A percentile compares a stretch with the other conserved stretches of the same genome.
These are phyloP conservation scores for Melitaea cinxia DNA, from an alignment of 1,140 invertebrate genomes.

Conservation along the genomic window DNA sequence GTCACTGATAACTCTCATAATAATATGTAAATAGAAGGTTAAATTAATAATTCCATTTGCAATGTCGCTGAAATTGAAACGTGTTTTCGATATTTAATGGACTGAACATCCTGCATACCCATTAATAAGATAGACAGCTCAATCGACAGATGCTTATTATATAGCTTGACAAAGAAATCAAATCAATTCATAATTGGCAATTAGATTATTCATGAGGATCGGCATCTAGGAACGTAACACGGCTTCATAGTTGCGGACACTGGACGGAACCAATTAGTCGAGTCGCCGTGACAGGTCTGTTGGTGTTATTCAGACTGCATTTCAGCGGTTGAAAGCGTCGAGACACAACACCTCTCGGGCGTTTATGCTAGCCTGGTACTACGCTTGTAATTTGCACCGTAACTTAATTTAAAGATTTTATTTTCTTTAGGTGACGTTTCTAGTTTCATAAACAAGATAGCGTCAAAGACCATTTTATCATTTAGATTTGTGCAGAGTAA, in stretches of 20 bases:
- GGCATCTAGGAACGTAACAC: background rate
- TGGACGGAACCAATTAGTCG: slow-evolving; percentile 17
- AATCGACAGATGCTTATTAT: too few species aligned
- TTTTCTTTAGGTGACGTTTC: background rate
- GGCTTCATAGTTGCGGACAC: background rate
- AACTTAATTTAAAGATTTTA: background rate
- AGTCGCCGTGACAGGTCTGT: slow-evolving; percentile 7
- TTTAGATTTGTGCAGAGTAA: too few species aligned
- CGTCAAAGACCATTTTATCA: too few species aligned
- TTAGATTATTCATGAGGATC: slow-evolving; percentile 6
- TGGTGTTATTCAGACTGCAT: slow-evolving; percentile 17
- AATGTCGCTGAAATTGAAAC: too few species aligned
- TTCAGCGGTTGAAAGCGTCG: slow-evolving; percentile 5
- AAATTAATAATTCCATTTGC: too few species aligned
- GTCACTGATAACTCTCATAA: too few species aligned
- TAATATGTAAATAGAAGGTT: too few species aligned
- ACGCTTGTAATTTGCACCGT: slow-evolving; percentile 8
- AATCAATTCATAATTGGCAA: slow-evolving; percentile 8
- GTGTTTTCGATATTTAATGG: too few species aligned
- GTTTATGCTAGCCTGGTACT: background rate
- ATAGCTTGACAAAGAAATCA: background rate
- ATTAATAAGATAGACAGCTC: too few species aligned
- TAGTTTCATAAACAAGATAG: too few species aligned
- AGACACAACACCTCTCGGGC: slow-evolving; percentile 1
- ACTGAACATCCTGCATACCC: too few species aligned